phyloP scores from a whole-genome alignment of 2,888 invertebrate species.

The Eupithecia vulgata region DNA sequence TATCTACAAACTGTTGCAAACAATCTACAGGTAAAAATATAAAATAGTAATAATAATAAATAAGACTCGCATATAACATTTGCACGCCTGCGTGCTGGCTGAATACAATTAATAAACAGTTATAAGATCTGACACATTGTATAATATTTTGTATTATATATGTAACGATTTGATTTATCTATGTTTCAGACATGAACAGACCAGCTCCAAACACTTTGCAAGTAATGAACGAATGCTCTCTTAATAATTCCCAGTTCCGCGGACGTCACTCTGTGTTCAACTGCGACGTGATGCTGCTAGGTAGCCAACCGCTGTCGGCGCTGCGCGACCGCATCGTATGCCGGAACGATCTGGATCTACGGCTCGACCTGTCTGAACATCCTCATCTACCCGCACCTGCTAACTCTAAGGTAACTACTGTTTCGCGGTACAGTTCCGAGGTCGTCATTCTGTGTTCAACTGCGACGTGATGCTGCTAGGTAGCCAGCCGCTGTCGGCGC shows the following conservation, averaged over 20 bases:
- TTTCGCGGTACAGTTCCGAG: conserved; percentile 47
- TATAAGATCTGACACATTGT: too few species aligned
- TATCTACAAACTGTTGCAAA: too few species aligned
- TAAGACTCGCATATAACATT: too few species aligned
- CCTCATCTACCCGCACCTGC: conserved; percentile 57
- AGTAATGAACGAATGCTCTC: neutral
- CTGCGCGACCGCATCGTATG: conserved; percentile 91
- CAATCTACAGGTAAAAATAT: too few species aligned
- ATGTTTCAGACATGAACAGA: too few species aligned
- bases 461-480: conserved; percentile 65
- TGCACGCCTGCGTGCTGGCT: too few species aligned
- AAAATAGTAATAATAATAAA: too few species aligned
- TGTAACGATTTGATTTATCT: too few species aligned
- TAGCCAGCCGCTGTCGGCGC: conserved; percentile 85
- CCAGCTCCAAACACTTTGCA: neutral
- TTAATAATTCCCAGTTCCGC: conserved; percentile 49
- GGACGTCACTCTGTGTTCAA: conserved; percentile 66
- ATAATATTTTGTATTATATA: too few species aligned
- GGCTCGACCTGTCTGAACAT: conserved; percentile 84
- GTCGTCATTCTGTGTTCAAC: conserved; percentile 66
- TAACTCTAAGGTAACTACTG: conserved; percentile 18
- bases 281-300: conserved; percentile 63
- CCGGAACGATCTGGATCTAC: conserved; percentile 86
- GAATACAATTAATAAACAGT: too few species aligned
- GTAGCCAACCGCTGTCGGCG: conserved; percentile 86